Evolutionary conservation across 2,113 vertebrate genomes (phyloP), one percentile per base, ranked within the genome.

Genomic region (Rhea pennata): DNA sequence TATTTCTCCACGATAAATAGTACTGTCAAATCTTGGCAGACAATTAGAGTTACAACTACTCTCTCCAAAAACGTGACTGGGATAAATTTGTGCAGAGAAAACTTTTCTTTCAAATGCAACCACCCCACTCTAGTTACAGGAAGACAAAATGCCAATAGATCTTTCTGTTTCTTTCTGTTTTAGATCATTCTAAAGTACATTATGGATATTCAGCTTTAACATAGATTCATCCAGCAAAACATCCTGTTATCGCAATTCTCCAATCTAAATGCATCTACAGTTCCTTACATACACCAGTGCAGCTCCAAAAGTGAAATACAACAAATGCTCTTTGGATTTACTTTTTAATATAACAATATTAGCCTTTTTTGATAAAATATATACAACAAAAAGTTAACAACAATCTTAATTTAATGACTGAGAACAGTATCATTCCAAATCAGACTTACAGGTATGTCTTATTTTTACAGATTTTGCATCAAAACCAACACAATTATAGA

Each of bases 281-380:
- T 81, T 81, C 42, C 65, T 87, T 51, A 66, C 26, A 14, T 16
- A 73, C 24, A 73, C 6, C 59, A 62, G 4, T 33, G 40, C 51
- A 3, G 15, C 39, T 90, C 39, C 31, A 69, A 40, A 84, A 92
- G 39, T 44, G 8, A 95, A 95, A 95, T 9, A 88, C 67, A 88
- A 87, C 20, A 31, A 81, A 85, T 4, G 10, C 9, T 54, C 16
- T 17, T 65, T 53, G 59, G 51, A 81, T 89, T 92, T 58, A 65
- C 54, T 48, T 95, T 97, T 95, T 95, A 95, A 95, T 96, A 91
- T 50, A 83, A 10, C 42, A 84, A 79, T 59, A 94, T 42, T 82
- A 82, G 64, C 27, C 5, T 65, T 69, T 69, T 91, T 65, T 83
- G 4, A 46, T 87, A 94, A 93, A 46, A 92, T 50, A 73, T 40